Percentiles rank a stretch among this genome's conserved stretches.
phyloP scores from a whole-genome alignment of 2,888 invertebrate species.

The Andricus curvator region DNA sequence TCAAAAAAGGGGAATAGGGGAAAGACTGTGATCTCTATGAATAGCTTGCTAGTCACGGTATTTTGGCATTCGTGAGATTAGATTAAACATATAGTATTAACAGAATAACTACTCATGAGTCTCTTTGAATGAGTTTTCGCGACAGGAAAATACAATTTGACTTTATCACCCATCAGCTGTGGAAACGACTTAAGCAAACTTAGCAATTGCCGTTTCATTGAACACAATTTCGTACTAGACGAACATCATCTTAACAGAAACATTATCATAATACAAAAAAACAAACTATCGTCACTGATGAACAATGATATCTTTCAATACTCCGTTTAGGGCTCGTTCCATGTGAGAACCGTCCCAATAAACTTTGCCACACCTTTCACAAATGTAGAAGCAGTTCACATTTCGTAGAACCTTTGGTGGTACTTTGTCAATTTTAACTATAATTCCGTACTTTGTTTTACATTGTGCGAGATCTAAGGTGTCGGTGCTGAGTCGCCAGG shows the following conservation, averaged over 20 bases:
- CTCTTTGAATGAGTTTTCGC: neutral
- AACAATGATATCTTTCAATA: slow-evolving; percentile 60
- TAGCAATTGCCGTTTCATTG: slow-evolving; percentile 42
- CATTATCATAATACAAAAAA: slow-evolving; percentile 2
- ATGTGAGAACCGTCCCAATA: slow-evolving; percentile 84
- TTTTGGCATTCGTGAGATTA: slow-evolving; percentile 15
- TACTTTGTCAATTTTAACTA: slow-evolving; percentile 81
- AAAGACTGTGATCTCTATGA: neutral
- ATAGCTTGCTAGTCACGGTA: neutral
- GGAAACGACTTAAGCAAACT: slow-evolving; percentile 41
- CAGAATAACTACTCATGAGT: neutral
- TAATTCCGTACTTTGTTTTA: slow-evolving; percentile 80
- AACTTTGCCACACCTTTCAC: slow-evolving; percentile 87
- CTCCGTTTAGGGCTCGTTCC: slow-evolving; percentile 57
- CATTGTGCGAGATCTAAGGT: slow-evolving; percentile 76
- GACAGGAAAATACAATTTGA: slow-evolving; percentile 16
- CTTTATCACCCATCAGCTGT: slow-evolving; percentile 9
- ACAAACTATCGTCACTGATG: slow-evolving; percentile 14
- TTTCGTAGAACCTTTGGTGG: slow-evolving; percentile 77
- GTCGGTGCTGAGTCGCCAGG: slow-evolving; percentile 73
- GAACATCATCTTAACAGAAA: neutral
- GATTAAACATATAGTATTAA: neutral
- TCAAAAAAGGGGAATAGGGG: no score
- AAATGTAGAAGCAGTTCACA: slow-evolving; percentile 83
- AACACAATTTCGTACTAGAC: slow-evolving; percentile 39